Evolutionary conservation across 2,113 vertebrate genomes (phyloP).

Genomic region (Amazona vittata): DNA sequence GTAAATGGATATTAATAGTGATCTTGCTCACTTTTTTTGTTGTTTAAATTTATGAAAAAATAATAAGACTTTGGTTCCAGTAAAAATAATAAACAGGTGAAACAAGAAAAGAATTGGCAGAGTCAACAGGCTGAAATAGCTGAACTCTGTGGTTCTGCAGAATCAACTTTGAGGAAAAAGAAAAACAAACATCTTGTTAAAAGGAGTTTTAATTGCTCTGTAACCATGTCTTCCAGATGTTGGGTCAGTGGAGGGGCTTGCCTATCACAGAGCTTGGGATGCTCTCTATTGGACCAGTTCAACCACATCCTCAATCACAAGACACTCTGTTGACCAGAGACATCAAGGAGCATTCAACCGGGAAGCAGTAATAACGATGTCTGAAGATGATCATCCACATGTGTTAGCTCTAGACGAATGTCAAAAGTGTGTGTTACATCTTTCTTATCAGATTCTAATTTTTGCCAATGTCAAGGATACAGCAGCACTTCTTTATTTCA

Average conservation of each 20-base stretch:
- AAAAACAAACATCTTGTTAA: rapidly evolving
- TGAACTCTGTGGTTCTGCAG: not conserved
- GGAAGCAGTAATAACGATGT: slow-evolving; percentile 90
- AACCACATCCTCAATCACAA: slow-evolving; percentile 91
- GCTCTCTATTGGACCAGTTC: slow-evolving; percentile 97
- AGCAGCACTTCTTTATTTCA: not conserved
- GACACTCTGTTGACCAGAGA: slow-evolving; percentile 89
- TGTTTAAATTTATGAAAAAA: not conserved
- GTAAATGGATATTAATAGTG: not conserved
- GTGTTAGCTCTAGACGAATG: slow-evolving; percentile 93
- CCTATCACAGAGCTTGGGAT: slow-evolving; percentile 95
- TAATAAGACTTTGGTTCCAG: not conserved
- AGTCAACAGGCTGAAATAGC: not conserved
- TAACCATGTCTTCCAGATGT: slow-evolving; percentile 80
- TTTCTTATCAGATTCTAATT: not conserved
- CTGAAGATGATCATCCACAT: slow-evolving; percentile 95
- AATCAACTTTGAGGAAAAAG: not conserved
- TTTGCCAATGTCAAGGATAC: not conserved
- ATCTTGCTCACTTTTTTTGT: not conserved
- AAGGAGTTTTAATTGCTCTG: not conserved
- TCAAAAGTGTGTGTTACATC: slow-evolving; percentile 82
- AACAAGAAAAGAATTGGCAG: rapidly evolving
- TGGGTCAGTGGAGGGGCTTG: slow-evolving; percentile 95
- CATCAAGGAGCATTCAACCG: slow-evolving; percentile 81
- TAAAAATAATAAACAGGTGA: not conserved